Evolutionary conservation across 2,888 invertebrate genomes (phyloP).

Genomic region (Mystacides longicornis): DNA sequence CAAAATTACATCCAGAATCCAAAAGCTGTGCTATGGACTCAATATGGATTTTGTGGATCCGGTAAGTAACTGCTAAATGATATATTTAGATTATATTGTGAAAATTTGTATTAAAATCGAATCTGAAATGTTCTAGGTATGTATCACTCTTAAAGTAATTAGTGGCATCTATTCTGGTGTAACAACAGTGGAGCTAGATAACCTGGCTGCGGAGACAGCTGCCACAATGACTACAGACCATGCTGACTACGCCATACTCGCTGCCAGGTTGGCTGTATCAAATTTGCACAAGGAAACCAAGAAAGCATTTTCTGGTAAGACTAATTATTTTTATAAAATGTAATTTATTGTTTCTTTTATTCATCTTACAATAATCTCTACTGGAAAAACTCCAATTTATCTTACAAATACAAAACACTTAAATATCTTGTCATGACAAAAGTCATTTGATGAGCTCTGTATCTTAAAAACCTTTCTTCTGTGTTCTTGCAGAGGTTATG

Average conservation of each 20-base stretch:
- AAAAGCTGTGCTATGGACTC: slow-evolving; percentile 90
- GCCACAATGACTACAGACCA: slow-evolving; percentile 96
- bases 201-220: slow-evolving; percentile 97
- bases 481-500: slow-evolving; percentile 74
- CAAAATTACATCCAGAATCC: slow-evolving; percentile 94
- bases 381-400: not conserved
- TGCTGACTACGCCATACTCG: slow-evolving; percentile 89
- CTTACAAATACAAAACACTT: no score
- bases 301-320: slow-evolving; percentile 79
- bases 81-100: no score
- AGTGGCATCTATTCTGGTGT: slow-evolving; percentile 94
- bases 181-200: slow-evolving; percentile 94
- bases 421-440: no score
- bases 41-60: slow-evolving; percentile 96
- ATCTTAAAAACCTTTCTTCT: not conserved
- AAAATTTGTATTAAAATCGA: no score
- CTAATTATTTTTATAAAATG: not conserved
- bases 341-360: not conserved
- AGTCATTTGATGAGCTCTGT: not conserved
- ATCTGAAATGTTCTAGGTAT: slow-evolving; percentile 57
- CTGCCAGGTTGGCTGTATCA: slow-evolving; percentile 89
- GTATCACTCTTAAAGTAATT: slow-evolving; percentile 87
- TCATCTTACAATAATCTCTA: not conserved
- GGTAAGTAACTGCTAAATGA: slow-evolving; percentile 63
- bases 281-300: slow-evolving; percentile 98